phyloP scores from a whole-genome alignment of 1,140 invertebrate species.

The Bicyclus anynana region DNA sequence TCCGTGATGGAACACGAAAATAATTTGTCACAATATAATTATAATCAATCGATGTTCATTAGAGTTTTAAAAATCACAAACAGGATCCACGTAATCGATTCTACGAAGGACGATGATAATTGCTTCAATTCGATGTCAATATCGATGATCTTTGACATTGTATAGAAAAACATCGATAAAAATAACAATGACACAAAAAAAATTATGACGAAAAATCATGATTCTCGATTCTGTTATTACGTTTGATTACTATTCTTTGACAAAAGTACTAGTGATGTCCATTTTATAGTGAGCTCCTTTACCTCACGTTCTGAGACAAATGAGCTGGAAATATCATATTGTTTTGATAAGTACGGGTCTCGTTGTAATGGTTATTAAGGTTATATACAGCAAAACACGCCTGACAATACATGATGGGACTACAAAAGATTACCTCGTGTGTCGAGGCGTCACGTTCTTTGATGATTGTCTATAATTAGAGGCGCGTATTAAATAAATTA shows the following conservation, averaged over 20 bases:
- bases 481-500: slow-evolving; percentile 64
- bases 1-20: slow-evolving; percentile 15
- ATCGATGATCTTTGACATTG: slow-evolving; percentile 60
- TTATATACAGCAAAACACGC: slow-evolving; percentile 50
- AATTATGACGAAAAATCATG: slow-evolving; percentile 52
- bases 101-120: slow-evolving; percentile 27
- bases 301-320: slow-evolving; percentile 12
- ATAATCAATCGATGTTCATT: slow-evolving; percentile 8
- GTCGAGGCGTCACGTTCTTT: slow-evolving; percentile 59
- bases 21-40: slow-evolving; percentile 26
- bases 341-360: slow-evolving; percentile 6
- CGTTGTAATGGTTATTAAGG: slow-evolving; percentile 36
- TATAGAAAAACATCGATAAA: slow-evolving; percentile 34
- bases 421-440: slow-evolving; percentile 72
- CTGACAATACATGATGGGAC: slow-evolving; percentile 60
- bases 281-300: slow-evolving; percentile 33
- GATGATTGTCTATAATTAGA: slow-evolving; percentile 67
- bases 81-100: slow-evolving; percentile 17
- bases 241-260: slow-evolving; percentile 63
- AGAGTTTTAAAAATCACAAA: slow-evolving; percentile 14
- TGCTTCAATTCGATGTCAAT: slow-evolving; percentile 56
- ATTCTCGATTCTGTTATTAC: slow-evolving; percentile 57
- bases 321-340: not conserved
- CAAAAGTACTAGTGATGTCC: slow-evolving; percentile 41
- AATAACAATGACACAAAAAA: slow-evolving; percentile 34